Evolutionary conservation across 2,888 invertebrate genomes (phyloP), one percentile per base, ranked within the genome.

Genomic region (Callyntrura guangdongensis): DNA sequence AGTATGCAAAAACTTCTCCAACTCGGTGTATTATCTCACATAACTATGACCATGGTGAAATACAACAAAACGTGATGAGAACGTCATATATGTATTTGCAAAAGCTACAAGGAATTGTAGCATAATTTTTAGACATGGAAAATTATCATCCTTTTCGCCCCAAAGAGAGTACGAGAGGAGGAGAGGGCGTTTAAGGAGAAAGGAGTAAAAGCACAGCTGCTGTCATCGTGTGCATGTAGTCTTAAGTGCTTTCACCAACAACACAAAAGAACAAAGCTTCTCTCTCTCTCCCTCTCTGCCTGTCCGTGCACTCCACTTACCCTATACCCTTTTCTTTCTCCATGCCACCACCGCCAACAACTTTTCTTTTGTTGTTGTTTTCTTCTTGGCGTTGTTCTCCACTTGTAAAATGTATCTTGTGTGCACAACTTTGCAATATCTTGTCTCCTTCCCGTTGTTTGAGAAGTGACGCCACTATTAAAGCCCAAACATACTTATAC

Each of bases 231-330:
- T n/a, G 36, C 56, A 59, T 56, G 64, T 47, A 82, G 61, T 20
- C n/a, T 77, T 59, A 86, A 86, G 86, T 77, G 61, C 86, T 86
- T 86, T 86, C 86, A 74, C 86, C 77, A 61, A 56, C 59, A 86
- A 9, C 25, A 56, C 36, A 36, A 36, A 36, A 36, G 36, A 36
- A 36, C 36, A 36, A 36, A 36, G 36, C 36, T 6, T 6, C 36
- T 36, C 36, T 36, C 3, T 36, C 36, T 36, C 36, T 36, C 36
- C 6, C 36, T 36, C 36, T 36, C 36, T 36, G 2, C 6, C 36
- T 36, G 3, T 67, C 27, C 14, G 27, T 67, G 20, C 22, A 20
- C 22, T 12, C 11, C 11, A 3, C 22, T 17, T 64, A 11, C 22
- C 64, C 74, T 47, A 3, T 47, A 17, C 47, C 3, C 25, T 67